phyloP scores from a whole-genome alignment of 2,797 vertebrate species.

The Emydoidea blandingii region DNA sequence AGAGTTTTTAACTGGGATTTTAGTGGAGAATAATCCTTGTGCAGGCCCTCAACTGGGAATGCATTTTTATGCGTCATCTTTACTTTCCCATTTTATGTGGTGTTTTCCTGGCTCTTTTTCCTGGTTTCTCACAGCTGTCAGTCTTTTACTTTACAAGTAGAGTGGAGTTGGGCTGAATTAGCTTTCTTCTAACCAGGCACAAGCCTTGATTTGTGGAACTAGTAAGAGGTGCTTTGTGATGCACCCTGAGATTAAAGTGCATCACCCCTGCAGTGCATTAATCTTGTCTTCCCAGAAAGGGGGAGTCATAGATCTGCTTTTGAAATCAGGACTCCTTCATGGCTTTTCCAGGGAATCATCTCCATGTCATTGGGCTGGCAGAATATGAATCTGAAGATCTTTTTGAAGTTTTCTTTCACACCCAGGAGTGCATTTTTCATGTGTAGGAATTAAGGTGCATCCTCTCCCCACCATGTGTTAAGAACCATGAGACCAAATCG shows the following conservation, averaged over 20 bases:
- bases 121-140: not conserved
- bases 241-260: slow-evolving; percentile 68
- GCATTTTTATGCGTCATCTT: not conserved
- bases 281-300: slow-evolving; percentile 63
- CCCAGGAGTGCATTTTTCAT: slow-evolving; percentile 51
- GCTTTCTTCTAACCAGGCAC: not conserved
- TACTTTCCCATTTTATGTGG: not conserved
- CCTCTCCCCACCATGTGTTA: not conserved
- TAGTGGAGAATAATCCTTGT: not conserved
- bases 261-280: slow-evolving; percentile 22
- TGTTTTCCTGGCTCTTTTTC: not conserved
- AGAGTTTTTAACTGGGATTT: slow-evolving; percentile 19
- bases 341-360: slow-evolving; percentile 60
- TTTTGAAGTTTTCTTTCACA: slow-evolving; percentile 69
- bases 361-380: slow-evolving; percentile 69
- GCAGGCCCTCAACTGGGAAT: not conserved
- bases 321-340: slow-evolving; percentile 61
- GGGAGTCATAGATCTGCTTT: slow-evolving; percentile 69
- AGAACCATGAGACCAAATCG: not conserved
- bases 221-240: slow-evolving; percentile 35
- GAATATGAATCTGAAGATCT: slow-evolving; percentile 66
- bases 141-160: not conserved
- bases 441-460: slow-evolving; percentile 48
- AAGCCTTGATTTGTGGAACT: slow-evolving; percentile 45
- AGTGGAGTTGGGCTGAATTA: not conserved